These are phyloP conservation scores for Eupithecia dodoneata DNA, from an alignment of 2,888 invertebrate genomes.

Conservation along the genomic window DNA sequence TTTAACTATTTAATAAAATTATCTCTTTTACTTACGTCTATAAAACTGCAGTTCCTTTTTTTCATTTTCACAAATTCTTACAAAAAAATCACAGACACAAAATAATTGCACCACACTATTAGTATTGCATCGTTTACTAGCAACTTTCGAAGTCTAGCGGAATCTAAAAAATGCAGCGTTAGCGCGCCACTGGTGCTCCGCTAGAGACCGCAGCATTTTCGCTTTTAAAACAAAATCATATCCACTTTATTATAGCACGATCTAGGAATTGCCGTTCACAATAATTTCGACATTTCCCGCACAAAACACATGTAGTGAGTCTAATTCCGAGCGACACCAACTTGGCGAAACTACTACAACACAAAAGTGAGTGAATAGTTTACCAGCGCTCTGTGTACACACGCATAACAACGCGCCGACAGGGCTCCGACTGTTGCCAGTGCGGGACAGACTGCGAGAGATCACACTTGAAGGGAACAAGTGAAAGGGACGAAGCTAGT, in stretches of 20 bases:
- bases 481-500: slow-evolving; percentile 59
- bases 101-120: slow-evolving; percentile 46
- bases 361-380: slow-evolving; percentile 75
- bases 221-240: slow-evolving; percentile 46
- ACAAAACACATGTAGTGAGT: slow-evolving; percentile 59
- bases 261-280: slow-evolving; percentile 51
- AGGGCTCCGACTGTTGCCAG: slow-evolving; percentile 43
- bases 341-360: slow-evolving; percentile 72
- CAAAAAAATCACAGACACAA: slow-evolving; percentile 45
- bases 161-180: slow-evolving; percentile 59
- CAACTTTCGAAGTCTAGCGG: slow-evolving; percentile 70
- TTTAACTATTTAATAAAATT: not conserved
- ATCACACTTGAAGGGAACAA: slow-evolving; percentile 31
- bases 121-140: slow-evolving; percentile 56
- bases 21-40: slow-evolving; percentile 58
- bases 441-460: slow-evolving; percentile 52
- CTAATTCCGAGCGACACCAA: slow-evolving; percentile 68
- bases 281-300: slow-evolving; percentile 60
- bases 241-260: slow-evolving; percentile 43
- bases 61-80: slow-evolving; percentile 57
- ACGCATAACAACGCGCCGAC: slow-evolving; percentile 59
- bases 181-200: slow-evolving; percentile 59
- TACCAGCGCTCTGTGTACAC: slow-evolving; percentile 59
- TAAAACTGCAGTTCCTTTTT: slow-evolving; percentile 47
- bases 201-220: slow-evolving; percentile 57